phyloP scores from a whole-genome alignment of 2,888 invertebrate genomes.

The Macaria notata region DNA sequence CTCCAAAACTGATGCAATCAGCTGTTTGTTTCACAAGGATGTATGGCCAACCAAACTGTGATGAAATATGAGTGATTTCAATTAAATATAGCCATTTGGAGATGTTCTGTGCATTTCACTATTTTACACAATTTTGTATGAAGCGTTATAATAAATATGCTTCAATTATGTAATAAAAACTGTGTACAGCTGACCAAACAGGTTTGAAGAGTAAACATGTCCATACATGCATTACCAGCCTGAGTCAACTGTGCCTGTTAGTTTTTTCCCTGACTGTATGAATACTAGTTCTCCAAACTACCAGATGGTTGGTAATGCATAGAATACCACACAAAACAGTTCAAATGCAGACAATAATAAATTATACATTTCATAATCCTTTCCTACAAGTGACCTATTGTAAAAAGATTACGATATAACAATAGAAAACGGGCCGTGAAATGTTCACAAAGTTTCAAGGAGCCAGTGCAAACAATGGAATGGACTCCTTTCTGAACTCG shows the following conservation, averaged over 20 bases:
- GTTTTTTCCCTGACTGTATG: neutral
- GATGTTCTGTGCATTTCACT: neutral
- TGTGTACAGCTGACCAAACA: conserved; percentile 10
- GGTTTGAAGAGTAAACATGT: conserved; percentile 6
- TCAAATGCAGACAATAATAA: conserved; percentile 1
- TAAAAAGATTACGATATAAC: conserved; percentile 14
- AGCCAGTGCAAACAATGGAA: conserved; percentile 33
- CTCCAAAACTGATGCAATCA: conserved; percentile 1
- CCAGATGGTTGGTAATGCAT: neutral
- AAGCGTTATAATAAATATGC: neutral
- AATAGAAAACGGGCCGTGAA: conserved; percentile 8
- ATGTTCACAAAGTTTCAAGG: conserved; percentile 24
- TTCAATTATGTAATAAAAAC: conserved; percentile 6
- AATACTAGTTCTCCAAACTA: conserved; percentile 1
- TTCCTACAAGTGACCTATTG: conserved; percentile 15
- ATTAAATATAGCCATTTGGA: neutral
- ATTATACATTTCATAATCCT: conserved; percentile 13
- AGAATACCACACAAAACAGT: neutral
- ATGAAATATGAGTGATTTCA: neutral
- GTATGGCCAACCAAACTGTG: neutral
- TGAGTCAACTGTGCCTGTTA: neutral
- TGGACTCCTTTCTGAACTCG: conserved; percentile 32
- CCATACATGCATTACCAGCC: neutral
- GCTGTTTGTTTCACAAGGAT: neutral
- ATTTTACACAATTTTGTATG: neutral